Conservation (phyloP, 2,888 invertebrate genomes). For the Tipula helvola region DNA sequence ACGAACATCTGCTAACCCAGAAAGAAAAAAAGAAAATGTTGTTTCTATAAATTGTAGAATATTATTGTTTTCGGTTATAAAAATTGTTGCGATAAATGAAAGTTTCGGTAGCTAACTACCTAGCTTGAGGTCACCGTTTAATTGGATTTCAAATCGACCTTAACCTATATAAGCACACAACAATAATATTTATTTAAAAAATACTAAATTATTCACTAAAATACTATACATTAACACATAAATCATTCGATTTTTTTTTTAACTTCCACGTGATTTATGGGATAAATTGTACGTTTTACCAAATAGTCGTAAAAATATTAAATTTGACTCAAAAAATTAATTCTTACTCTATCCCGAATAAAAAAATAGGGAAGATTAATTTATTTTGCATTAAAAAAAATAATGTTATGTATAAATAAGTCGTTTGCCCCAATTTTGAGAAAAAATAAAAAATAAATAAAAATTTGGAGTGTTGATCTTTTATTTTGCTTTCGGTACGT, state of each 20-base stretch:
- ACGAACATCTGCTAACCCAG: background rate
- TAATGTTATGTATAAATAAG: background rate
- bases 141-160: background rate
- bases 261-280: background rate
- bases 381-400: background rate
- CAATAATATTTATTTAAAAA: background rate
- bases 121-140: background rate
- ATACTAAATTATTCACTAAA: background rate
- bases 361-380: background rate
- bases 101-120: background rate
- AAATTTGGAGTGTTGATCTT: background rate
- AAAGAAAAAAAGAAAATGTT: background rate
- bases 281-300: background rate
- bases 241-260: background rate
- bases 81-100: background rate
- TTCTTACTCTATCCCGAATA: background rate
- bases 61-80: background rate
- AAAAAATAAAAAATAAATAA: background rate
- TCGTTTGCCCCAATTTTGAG: background rate
- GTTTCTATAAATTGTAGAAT: background rate
- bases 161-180: background rate
- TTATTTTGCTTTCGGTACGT: background rate
- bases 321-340: background rate
- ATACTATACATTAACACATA: background rate
- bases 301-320: background rate